These are phyloP conservation scores for Corella eumyota DNA, from an alignment of 23 tunicate species.

Conservation along the genomic window DNA sequence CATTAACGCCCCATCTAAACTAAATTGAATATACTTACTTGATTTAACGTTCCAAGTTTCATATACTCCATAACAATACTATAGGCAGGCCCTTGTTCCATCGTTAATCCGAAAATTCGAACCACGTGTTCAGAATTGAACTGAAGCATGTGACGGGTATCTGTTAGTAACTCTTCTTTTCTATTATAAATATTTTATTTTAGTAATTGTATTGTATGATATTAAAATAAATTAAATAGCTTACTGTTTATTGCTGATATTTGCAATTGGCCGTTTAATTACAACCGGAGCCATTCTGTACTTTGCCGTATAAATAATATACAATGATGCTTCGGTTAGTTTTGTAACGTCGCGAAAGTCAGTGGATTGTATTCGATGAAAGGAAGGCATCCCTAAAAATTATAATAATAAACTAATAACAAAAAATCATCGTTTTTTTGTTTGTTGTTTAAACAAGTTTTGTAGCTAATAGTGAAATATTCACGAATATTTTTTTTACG, in stretches of 20 bases:
- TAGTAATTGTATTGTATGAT: not conserved
- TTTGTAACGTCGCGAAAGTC: conserved; percentile 27
- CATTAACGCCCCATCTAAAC: too few species aligned
- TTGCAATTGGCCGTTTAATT: conserved; percentile 24
- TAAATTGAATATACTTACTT: too few species aligned
- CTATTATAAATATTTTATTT: not conserved
- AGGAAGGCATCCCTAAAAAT: conserved; percentile 52
- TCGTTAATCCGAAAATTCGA: conserved; percentile 44
- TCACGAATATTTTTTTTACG: too few species aligned
- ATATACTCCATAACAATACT: conserved; percentile 39
- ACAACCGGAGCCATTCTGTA: conserved; percentile 46
- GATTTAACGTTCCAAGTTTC: conserved; percentile 34
- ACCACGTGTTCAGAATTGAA: conserved; percentile 72
- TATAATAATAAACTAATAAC: not conserved
- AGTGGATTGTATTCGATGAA: conserved; percentile 22
- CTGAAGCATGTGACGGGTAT: conserved; percentile 54
- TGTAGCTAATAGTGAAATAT: too few species aligned
- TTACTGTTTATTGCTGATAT: conserved; percentile 15
- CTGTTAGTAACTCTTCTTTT: conserved; percentile 38
- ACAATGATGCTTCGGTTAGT: conserved; percentile 10
- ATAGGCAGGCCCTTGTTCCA: conserved; percentile 30
- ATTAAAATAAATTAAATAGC: not conserved
- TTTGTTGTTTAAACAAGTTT: too few species aligned
- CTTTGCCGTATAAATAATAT: conserved; percentile 36
- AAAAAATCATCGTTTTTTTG: too few species aligned